Evolutionary conservation across 1,140 invertebrate species (phyloP).

Genomic region (Cydia splendana): DNA sequence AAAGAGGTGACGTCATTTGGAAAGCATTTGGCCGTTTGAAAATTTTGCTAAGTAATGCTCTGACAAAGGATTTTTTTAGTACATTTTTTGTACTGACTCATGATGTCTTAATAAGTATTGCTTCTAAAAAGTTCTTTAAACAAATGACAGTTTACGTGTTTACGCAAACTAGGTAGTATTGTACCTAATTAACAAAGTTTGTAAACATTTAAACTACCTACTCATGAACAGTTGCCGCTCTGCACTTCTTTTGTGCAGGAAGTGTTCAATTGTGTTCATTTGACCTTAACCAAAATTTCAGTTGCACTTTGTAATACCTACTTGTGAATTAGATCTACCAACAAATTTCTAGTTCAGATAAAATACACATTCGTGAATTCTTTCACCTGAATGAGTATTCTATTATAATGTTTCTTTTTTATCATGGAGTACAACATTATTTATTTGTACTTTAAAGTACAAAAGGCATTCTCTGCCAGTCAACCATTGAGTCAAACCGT

Average conservation of each 20-base stretch:
- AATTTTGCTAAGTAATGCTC: slow-evolving; percentile 56
- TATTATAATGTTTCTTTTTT: not conserved
- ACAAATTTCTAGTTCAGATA: not conserved
- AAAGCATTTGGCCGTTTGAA: slow-evolving; percentile 64
- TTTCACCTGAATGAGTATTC: too few relatives aligned
- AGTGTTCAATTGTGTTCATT: slow-evolving; percentile 21
- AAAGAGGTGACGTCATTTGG: slow-evolving; percentile 63
- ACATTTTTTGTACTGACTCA: not conserved
- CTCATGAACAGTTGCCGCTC: not conserved
- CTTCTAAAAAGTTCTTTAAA: not conserved
- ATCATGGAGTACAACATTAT: too few relatives aligned
- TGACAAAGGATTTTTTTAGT: slow-evolving; percentile 18
- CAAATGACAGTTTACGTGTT: too few relatives aligned
- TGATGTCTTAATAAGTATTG: not conserved
- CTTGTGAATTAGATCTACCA: not conserved
- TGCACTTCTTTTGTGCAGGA: slow-evolving; percentile 15
- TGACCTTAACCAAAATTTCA: slow-evolving; percentile 17
- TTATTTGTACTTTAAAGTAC: too few relatives aligned
- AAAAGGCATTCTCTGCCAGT: too few relatives aligned
- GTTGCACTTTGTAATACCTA: not conserved
- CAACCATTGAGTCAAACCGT: too few relatives aligned
- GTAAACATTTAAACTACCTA: not conserved
- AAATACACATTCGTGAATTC: too few relatives aligned
- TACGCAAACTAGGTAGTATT: too few relatives aligned
- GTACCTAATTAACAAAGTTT: slow-evolving; percentile 6